Evolutionary conservation across 2,113 vertebrate species (phyloP).

Genomic region (Terrapene triunguis): DNA sequence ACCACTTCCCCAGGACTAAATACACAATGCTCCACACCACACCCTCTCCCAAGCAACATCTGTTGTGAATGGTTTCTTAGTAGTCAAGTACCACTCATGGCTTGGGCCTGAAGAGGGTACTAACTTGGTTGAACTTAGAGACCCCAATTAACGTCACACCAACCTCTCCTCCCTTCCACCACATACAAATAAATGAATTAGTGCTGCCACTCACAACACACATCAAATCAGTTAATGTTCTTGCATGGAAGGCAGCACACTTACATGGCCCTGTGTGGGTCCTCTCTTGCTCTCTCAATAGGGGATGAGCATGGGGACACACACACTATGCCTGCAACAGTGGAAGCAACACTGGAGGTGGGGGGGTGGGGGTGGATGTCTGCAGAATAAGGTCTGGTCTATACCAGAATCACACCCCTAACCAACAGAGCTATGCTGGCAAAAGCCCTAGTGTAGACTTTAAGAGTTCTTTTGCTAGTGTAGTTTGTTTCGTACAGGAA

Average conservation of each 20-base stretch:
- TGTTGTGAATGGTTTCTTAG: background rate
- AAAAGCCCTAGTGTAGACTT: background rate
- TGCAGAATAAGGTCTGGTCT: too few relatives aligned
- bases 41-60: background rate
- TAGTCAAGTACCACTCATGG: background rate
- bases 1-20: background rate
- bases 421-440: too few relatives aligned
- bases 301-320: background rate
- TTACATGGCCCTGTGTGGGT: background rate
- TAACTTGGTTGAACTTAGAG: background rate
- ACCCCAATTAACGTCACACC: background rate
- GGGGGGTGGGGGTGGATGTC: too few relatives aligned
- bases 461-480: background rate
- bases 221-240: too few relatives aligned
- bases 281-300: background rate
- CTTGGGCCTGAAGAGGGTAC: background rate
- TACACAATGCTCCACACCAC: background rate
- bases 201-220: too few relatives aligned
- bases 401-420: background rate
- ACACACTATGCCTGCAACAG: too few relatives aligned
- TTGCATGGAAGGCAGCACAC: background rate
- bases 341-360: background rate
- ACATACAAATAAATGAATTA: background rate
- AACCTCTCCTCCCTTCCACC: background rate
- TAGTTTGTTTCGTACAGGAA: background rate